Conservation (phyloP, 1,140 invertebrate genomes). For the Bombus superbus region DNA sequence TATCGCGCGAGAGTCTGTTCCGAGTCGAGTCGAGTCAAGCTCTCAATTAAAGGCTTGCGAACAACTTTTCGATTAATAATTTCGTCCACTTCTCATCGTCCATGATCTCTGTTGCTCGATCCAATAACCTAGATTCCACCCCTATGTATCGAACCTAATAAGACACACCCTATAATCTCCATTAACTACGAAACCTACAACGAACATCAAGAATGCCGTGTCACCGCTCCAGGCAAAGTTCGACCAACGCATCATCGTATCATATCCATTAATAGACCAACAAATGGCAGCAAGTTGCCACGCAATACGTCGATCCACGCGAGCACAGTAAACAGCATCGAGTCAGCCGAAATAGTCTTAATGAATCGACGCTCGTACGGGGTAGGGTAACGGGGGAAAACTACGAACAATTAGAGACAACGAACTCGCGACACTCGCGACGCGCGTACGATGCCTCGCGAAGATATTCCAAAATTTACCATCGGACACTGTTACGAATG, state of each 20-base stretch:
- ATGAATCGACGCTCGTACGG: background rate
- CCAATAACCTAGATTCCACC: background rate
- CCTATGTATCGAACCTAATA: background rate
- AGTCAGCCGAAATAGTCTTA: background rate
- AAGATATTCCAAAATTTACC: too few species aligned
- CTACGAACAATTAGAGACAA: background rate
- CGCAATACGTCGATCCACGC: background rate
- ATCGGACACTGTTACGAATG: too few species aligned
- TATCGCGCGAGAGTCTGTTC: background rate
- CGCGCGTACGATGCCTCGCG: too few species aligned
- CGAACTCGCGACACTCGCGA: background rate
- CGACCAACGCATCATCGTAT: background rate
- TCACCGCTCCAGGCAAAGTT: background rate
- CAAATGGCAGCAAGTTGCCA: background rate
- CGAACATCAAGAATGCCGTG: background rate
- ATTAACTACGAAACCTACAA: background rate
- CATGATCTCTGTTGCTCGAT: too few species aligned
- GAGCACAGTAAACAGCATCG: too few species aligned
- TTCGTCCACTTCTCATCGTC: background rate
- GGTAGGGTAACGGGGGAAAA: background rate
- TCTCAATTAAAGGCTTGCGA: too few species aligned
- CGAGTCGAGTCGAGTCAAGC: too few species aligned
- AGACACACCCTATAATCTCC: background rate
- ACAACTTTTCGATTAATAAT: background rate
- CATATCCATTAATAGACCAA: slow-evolving; percentile 20